These are phyloP conservation scores for Lipotes vexillifer DNA, from an alignment of 2,113 vertebrate species.

Conservation along the genomic window DNA sequence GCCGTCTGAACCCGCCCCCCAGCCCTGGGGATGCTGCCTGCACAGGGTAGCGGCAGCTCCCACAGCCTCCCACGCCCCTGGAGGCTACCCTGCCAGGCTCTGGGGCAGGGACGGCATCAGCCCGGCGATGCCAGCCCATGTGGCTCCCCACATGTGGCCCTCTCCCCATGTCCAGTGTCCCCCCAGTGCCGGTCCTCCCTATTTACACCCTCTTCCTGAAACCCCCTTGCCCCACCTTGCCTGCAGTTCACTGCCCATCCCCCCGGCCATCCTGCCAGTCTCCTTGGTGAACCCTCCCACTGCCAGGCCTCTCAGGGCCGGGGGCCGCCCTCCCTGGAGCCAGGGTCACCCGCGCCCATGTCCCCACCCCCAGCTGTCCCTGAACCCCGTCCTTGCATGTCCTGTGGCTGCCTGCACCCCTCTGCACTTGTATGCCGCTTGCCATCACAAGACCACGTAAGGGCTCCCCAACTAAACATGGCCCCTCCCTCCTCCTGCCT, in stretches of 20 bases:
- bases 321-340: background rate
- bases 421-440: background rate
- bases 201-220: too few relatives aligned
- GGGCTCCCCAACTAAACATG: fast-evolving
- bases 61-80: fast-evolving
- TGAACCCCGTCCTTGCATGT: fast-evolving
- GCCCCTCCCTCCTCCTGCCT: background rate
- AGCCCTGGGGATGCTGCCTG: background rate
- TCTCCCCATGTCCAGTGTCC: fast-evolving
- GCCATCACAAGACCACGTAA: fast-evolving
- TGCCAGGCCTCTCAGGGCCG: background rate
- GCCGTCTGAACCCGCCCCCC: background rate
- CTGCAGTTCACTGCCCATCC: background rate
- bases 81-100: background rate
- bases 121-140: background rate
- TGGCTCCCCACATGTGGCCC: background rate
- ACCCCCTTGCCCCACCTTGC: fast-evolving
- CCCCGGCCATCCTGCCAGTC: background rate
- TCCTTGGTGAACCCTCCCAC: background rate
- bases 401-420: background rate
- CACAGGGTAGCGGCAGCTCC: background rate
- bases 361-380: background rate
- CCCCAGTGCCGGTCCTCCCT: background rate
- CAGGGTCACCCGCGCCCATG: fast-evolving
- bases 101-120: background rate